These are phyloP conservation scores for Ornithoptera priamus DNA, from an alignment of 2,888 invertebrate genomes.

Conservation along the genomic window DNA sequence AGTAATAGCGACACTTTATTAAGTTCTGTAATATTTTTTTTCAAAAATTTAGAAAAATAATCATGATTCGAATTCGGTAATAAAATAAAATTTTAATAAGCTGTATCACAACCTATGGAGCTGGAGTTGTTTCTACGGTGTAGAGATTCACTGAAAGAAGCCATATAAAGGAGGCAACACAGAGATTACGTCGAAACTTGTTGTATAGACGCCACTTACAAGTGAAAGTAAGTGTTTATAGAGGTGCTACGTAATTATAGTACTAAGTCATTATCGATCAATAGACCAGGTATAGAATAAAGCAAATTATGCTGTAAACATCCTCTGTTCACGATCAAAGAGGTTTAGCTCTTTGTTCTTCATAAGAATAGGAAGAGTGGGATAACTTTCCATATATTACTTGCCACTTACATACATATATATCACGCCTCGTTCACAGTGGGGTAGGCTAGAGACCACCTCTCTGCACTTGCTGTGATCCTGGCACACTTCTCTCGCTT, in stretches of 20 bases:
- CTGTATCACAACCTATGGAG: neutral
- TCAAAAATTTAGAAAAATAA: neutral
- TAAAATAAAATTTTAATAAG: neutral
- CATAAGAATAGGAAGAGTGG: too few relatives aligned
- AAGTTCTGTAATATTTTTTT: neutral
- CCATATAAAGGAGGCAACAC: constrained; percentile 12
- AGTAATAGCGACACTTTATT: neutral
- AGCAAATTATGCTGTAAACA: neutral
- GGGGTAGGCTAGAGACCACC: too few relatives aligned
- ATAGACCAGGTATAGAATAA: neutral
- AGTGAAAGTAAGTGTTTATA: constrained; percentile 19
- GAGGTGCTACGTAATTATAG: constrained; percentile 7
- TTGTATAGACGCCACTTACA: constrained; percentile 25
- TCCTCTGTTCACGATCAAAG: neutral
- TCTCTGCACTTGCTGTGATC: too few relatives aligned
- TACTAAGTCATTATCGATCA: neutral
- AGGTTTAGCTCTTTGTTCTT: neutral
- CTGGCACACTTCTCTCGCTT: too few relatives aligned
- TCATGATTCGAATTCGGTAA: neutral
- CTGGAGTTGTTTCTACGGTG: constrained; percentile 12
- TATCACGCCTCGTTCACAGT: too few relatives aligned
- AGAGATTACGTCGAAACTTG: constrained; percentile 29
- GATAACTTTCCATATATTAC: too few relatives aligned
- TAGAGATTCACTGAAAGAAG: constrained; percentile 16
- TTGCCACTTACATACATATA: too few relatives aligned